Conservation (phyloP, 2,888 invertebrate species). For the Drosophila helvetica region DNA sequence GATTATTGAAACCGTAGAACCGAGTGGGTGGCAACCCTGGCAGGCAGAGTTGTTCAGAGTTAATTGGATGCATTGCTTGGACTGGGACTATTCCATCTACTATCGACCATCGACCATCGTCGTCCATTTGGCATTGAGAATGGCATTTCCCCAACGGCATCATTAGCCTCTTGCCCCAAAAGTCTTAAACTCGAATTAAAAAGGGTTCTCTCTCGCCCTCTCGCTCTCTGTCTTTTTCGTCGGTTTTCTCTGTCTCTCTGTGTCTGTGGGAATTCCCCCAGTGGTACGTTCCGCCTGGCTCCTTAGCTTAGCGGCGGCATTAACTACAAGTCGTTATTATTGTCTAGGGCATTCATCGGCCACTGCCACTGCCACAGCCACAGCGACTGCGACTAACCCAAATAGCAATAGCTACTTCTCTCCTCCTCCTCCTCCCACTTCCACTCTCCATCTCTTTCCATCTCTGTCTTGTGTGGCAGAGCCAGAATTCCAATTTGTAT, state of each 20-base stretch:
- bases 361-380: neutral
- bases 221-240: neutral
- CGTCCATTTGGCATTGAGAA: slow-evolving; percentile 1
- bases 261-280: neutral
- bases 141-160: slow-evolving; percentile 62
- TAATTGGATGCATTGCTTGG: slow-evolving; percentile 71
- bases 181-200: slow-evolving; percentile 38
- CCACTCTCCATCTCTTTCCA: neutral
- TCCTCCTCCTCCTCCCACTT: neutral
- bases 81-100: neutral
- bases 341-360: slow-evolving; percentile 63
- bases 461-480: neutral
- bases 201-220: slow-evolving; percentile 40
- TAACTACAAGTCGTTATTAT: slow-evolving; percentile 76
- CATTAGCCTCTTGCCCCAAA: slow-evolving; percentile 53
- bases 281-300: slow-evolving; percentile 14
- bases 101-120: slow-evolving; percentile 17
- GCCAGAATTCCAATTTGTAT: slow-evolving; percentile 72
- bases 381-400: slow-evolving; percentile 29
- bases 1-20: slow-evolving; percentile 34
- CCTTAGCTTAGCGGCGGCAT: slow-evolving; percentile 58
- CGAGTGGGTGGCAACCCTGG: neutral
- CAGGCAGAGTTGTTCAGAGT: slow-evolving; percentile 31
- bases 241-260: neutral
- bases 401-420: slow-evolving; percentile 30